Percentiles rank a stretch among this genome's conserved stretches.
These are phyloP conservation scores for Cyanoramphus novaezelandiae DNA, from an alignment of 2,113 vertebrate species.

Conservation along the genomic window DNA sequence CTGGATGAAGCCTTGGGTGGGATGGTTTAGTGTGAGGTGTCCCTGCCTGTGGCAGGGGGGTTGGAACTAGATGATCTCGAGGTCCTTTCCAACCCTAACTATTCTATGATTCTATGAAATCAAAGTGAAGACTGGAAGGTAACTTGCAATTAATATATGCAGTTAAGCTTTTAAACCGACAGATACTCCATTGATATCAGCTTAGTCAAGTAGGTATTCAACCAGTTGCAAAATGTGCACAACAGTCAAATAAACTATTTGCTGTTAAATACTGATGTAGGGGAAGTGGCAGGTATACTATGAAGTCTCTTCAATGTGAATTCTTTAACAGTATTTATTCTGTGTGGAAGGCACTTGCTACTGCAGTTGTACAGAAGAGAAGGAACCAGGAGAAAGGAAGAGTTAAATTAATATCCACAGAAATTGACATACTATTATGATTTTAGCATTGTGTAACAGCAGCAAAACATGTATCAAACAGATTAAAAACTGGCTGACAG, in stretches of 20 bases:
- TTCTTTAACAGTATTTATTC: background rate
- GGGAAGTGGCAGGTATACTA: background rate
- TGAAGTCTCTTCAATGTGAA: background rate
- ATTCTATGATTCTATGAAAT: background rate
- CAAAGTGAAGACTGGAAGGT: background rate
- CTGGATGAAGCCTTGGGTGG: too few relatives aligned
- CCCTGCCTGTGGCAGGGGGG: too few relatives aligned
- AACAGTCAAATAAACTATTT: background rate
- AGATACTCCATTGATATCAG: background rate
- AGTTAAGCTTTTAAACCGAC: background rate
- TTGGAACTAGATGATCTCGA: too few relatives aligned
- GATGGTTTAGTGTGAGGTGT: too few relatives aligned
- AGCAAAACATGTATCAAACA: background rate
- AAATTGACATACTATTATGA: background rate
- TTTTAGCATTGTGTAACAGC: background rate
- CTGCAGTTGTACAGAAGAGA: background rate
- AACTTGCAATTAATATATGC: background rate
- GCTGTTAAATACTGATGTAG: background rate
- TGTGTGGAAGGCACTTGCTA: background rate
- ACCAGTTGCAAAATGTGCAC: background rate
- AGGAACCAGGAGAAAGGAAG: background rate
- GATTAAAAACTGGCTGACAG: background rate
- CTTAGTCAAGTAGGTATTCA: background rate
- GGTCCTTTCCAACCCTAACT: too few relatives aligned
- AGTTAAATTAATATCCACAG: background rate